A percentile compares a stretch with the other conserved stretches of the same genome.
phyloP scores from a whole-genome alignment of 2,888 invertebrate genomes.

The Lepidonotus clava region DNA sequence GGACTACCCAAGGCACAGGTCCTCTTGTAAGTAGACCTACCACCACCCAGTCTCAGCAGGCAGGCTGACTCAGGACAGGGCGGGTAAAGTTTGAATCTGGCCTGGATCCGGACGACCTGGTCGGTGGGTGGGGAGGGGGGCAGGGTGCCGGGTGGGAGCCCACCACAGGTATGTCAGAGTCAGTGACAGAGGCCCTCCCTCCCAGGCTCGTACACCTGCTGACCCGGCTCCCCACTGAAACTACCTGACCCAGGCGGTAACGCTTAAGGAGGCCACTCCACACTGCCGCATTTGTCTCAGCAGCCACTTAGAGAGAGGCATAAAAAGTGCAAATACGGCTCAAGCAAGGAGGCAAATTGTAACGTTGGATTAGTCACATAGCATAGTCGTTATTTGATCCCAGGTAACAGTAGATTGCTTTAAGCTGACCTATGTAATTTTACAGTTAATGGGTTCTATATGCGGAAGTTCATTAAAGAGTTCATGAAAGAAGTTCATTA shows the following conservation, averaged over 20 bases:
- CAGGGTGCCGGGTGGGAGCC: background rate
- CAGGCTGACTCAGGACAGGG: background rate
- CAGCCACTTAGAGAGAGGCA: background rate
- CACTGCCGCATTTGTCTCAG: background rate
- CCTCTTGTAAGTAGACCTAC: background rate
- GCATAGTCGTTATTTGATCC: no score
- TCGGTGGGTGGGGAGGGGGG: background rate
- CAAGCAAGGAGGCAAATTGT: no score
- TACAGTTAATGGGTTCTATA: no score
- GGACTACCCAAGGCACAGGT: background rate
- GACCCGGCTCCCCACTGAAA: background rate
- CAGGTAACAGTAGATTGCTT: no score
- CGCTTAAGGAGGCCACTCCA: background rate
- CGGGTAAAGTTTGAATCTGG: background rate
- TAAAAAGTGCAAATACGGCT: background rate
- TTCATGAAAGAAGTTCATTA: no score
- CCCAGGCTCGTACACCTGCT: background rate
- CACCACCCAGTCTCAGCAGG: background rate
- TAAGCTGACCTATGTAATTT: no score
- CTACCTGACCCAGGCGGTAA: background rate
- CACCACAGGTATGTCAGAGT: constrained; percentile 25
- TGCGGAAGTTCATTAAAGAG: no score
- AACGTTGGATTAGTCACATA: no score
- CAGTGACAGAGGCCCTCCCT: background rate
- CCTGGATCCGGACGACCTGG: background rate